These are phyloP conservation scores for Gymnosoma rotundatum DNA, from an alignment of 2,888 invertebrate species.

Conservation along the genomic window DNA sequence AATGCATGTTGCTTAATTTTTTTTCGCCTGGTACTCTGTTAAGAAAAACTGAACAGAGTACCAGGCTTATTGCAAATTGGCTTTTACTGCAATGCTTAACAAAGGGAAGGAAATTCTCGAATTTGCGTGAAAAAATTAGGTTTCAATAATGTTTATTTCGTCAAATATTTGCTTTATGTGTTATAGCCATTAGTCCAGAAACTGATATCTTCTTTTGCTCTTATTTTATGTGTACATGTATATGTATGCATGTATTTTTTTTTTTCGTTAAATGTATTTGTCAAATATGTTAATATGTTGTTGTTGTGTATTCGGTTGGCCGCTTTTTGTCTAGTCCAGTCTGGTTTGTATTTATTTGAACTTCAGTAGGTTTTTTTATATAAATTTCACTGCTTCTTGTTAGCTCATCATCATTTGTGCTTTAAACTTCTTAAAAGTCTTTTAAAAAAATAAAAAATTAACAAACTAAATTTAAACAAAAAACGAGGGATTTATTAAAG, in stretches of 20 bases:
- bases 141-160: background rate
- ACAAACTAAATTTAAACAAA: conserved; percentile 21
- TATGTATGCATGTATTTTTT: too few relatives aligned
- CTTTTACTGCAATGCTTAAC: too few relatives aligned
- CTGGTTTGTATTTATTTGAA: conserved; percentile 41
- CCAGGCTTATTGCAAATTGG: too few relatives aligned
- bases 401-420: conserved; percentile 81
- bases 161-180: background rate
- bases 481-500: conserved; percentile 18
- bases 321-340: conserved; percentile 47
- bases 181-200: conserved; percentile 24
- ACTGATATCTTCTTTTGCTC: conserved; percentile 46
- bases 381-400: conserved; percentile 80
- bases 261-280: conserved; percentile 4
- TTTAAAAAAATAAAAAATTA: conserved; percentile 11
- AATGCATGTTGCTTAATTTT: too few relatives aligned
- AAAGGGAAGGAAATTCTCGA: too few relatives aligned
- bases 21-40: too few relatives aligned
- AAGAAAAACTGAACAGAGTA: too few relatives aligned
- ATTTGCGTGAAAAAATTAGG: too few relatives aligned
- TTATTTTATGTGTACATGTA: conserved; percentile 9
- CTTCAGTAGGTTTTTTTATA: conserved; percentile 71
- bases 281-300: conserved; percentile 1
- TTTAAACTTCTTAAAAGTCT: conserved; percentile 80
- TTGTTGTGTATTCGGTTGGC: conserved; percentile 27